Percentiles rank a stretch among this genome's conserved stretches.
These are phyloP conservation scores for Entelurus aequoreus DNA, from an alignment of 2,113 vertebrate species.

Conservation along the genomic window DNA sequence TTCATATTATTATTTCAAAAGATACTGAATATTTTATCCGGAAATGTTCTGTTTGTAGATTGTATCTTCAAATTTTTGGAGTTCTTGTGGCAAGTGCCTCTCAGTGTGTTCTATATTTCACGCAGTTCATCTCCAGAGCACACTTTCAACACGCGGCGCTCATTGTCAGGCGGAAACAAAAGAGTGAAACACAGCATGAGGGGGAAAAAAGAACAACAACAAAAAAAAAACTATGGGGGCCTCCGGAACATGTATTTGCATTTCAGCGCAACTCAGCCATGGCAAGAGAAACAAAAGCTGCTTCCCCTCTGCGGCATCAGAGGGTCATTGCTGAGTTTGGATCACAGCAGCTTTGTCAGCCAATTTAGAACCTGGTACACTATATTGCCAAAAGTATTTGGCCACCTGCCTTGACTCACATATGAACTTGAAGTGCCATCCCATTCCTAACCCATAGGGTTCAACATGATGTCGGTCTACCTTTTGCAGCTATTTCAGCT, in stretches of 20 bases:
- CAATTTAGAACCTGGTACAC: neutral
- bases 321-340: constrained; percentile 32
- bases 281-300: constrained; percentile 30
- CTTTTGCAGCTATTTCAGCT: no score
- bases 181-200: constrained; percentile 14
- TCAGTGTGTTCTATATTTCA: constrained; percentile 17
- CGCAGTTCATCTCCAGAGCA: constrained; percentile 24
- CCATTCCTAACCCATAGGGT: no score
- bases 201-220: no score
- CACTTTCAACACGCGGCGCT: constrained; percentile 16
- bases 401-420: no score
- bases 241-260: constrained; percentile 38
- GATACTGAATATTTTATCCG: constrained; percentile 28
- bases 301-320: constrained; percentile 29
- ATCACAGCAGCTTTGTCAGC: constrained; percentile 23
- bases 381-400: no score
- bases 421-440: no score
- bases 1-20: constrained; percentile 42
- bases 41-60: constrained; percentile 21
- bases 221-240: constrained; percentile 9
- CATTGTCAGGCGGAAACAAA: constrained; percentile 23
- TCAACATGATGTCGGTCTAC: no score
- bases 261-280: constrained; percentile 38
- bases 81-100: neutral
- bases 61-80: constrained; percentile 15